A percentile compares a stretch with the other conserved stretches of the same genome.
These are phyloP conservation scores for Diarsia dahlii DNA, from an alignment of 2,888 invertebrate genomes.

Conservation along the genomic window DNA sequence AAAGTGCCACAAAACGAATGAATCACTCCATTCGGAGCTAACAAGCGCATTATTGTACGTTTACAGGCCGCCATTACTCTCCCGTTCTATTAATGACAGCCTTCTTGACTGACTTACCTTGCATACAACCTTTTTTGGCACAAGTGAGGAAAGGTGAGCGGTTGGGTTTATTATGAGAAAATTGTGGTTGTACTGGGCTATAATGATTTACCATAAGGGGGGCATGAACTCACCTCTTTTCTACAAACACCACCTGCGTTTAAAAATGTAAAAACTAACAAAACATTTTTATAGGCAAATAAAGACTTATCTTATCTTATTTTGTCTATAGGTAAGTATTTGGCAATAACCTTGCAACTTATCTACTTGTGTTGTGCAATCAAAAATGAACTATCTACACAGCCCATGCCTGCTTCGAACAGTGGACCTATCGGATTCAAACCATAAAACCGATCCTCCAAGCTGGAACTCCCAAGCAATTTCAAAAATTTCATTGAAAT, in stretches of 20 bases:
- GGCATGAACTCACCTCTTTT: too few species aligned
- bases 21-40: constrained; percentile 78
- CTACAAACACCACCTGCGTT: too few species aligned
- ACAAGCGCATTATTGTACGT: constrained; percentile 83
- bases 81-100: constrained; percentile 86
- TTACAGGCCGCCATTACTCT: constrained; percentile 83
- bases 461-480: not conserved
- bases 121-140: constrained; percentile 65
- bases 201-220: not conserved
- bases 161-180: not conserved
- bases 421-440: not conserved
- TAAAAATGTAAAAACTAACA: not conserved
- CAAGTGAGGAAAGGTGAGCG: constrained; percentile 61
- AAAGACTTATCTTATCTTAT: too few species aligned
- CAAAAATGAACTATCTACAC: not conserved
- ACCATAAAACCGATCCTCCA: not conserved
- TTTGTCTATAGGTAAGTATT: not conserved
- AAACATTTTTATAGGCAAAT: too few species aligned
- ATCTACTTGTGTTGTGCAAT: not conserved
- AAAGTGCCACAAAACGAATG: constrained; percentile 60
- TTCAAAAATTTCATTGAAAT: not conserved
- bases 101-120: constrained; percentile 88
- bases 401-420: not conserved
- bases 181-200: not conserved
- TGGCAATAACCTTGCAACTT: not conserved